Base-by-base conservation (phyloP, 1,140 invertebrate species). In the Helicoverpa armigera region DNA sequence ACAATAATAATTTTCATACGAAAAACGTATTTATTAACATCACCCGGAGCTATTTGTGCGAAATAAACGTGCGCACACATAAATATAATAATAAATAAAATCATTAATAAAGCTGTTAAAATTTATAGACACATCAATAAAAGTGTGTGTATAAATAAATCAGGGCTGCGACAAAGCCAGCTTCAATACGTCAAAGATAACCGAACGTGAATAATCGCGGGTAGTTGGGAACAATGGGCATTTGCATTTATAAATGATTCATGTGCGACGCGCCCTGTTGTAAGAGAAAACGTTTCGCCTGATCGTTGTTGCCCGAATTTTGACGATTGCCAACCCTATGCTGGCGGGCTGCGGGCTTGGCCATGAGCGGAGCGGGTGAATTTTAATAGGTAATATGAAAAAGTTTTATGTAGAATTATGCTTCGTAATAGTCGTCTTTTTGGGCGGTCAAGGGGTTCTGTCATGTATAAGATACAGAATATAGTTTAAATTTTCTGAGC, bases 221-320 rank as follows among this genome's bases (percentile, higher is more conserved):
- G 76, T 82, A 84, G 86, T 85, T 83, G 82, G 79, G 67, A 87
- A 86, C 85, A 86, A 87, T 83, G 79, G 85, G 82, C 79, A 88
- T 87, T 88, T 87, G 85, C 83, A 83, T 87, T 88, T 85, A 83
- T 85, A 85, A 85, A 88, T 88, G 87, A 88, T 88, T 88, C 86
- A 85, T 88, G 83, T 80, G 82, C 83, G 84, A 80, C 79, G 83
- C 81, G 83, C 73, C 83, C 67, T 83, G 82, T 84, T 84, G 72
- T 83, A 78, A 80, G 75, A 83, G 81, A 81, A 83, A 85, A 87
- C 83, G 80, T 79, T 78, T 61, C 69, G 79, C 69, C 65, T 79
- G 76, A 82, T 83, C 70, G 77, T 77, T 83, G 84, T 83, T 79
- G 82, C 54, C 75, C 72, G 79, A 86, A 81, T 86, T 84, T 84